Base-by-base conservation (phyloP, 2,113 vertebrate species). In the Odontophorus gujanensis region DNA sequence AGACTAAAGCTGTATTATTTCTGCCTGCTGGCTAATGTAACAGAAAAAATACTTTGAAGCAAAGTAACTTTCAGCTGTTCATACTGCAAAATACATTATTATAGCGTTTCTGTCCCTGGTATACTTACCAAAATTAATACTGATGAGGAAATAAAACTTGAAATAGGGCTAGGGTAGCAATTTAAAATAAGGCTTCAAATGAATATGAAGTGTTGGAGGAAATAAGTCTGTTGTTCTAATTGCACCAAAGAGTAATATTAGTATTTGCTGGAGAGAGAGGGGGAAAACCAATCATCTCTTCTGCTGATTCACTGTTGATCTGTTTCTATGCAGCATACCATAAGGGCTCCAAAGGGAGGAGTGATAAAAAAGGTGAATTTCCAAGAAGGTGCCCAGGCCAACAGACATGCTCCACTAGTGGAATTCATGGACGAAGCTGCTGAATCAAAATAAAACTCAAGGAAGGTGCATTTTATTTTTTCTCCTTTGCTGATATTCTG, bases 291-390 rank as follows among this genome's bases (percentile, higher is more conserved):
- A 5, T 11, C 10, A 38, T 5, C 38, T 11, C 25, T 66, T 48
- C 19, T 48, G 51, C 30, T 84, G 51, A 4, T 51, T 90, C 32
- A 84, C 36, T 48, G 3, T 51, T 16, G 20, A 34, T 84, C 65
- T 94, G 5, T 97, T 96, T 97, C 80, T 85, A 15, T 63, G 38
- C 98, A 99, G 99, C 99, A 99, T 51, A 99, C 98, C 45, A 99
- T 99, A 91, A 97, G 98, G 80, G 98, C 99, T 17, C 98, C 99
- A 3, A 99, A 98, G 96, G 96, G 98, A 0, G 99, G 99, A 10
- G 98, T 98, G 7, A 98, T 99, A 63, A 99, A 98, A 96, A 99
- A 98, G 73, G 98, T 99, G 34, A 92, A 99, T 96, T 99, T 98
- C 96, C 98, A 92, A 75, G 99, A 99, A 96, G 99, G 99, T 48